Evolutionary conservation across 2,888 invertebrate species (phyloP).

Genomic region (Heliconius ismenius): DNA sequence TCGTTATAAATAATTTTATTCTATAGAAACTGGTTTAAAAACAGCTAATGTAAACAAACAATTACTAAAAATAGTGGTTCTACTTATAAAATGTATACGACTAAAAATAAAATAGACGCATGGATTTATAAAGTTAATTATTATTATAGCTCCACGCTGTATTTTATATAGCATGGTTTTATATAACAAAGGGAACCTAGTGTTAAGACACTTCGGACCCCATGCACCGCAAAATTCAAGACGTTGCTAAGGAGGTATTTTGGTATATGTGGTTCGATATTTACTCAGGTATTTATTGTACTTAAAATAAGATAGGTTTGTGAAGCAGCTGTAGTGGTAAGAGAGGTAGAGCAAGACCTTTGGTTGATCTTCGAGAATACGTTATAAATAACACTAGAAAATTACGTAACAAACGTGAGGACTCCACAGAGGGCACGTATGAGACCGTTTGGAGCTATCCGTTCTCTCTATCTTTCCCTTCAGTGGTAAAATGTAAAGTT

Average conservation of each 20-base stretch:
- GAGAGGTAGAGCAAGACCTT: neutral
- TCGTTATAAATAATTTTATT: slow-evolving; percentile 4
- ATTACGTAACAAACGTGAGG: neutral
- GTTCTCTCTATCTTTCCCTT: neutral
- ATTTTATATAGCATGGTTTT: neutral
- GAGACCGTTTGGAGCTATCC: too few species aligned
- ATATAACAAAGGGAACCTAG: too few species aligned
- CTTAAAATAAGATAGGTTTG: too few species aligned
- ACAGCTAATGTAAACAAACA: neutral
- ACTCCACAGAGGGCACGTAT: neutral
- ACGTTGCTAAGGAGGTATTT: neutral
- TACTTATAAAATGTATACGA: neutral
- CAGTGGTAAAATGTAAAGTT: neutral
- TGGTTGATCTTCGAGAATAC: neutral
- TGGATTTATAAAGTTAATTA: neutral
- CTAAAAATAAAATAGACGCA: neutral
- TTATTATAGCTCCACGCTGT: neutral
- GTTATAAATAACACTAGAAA: too few species aligned
- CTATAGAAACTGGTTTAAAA: neutral
- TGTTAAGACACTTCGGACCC: neutral
- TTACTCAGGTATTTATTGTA: too few species aligned
- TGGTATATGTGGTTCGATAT: too few species aligned
- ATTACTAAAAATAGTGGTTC: neutral
- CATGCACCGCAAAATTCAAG: neutral
- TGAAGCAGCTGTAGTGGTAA: too few species aligned